These are phyloP conservation scores for Enteromius fasciolatus DNA, from an alignment of 2,797 vertebrate species.

Conservation along the genomic window DNA sequence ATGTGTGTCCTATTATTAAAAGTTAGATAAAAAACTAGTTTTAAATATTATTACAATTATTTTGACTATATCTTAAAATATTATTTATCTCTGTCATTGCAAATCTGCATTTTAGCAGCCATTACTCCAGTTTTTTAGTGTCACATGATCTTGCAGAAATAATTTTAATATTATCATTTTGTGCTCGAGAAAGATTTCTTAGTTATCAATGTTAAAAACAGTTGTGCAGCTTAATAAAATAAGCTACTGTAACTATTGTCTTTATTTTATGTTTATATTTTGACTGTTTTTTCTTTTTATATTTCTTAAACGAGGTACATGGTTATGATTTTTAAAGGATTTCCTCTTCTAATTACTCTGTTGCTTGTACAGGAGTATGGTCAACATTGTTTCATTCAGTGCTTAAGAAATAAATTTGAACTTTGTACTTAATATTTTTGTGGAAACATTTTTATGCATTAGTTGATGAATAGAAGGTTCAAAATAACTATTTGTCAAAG, in stretches of 20 bases:
- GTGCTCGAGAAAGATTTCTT: neutral
- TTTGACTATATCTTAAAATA: neutral
- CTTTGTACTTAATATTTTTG: neutral
- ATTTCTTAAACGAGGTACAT: no score
- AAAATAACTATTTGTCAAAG: neutral
- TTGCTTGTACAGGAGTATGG: no score
- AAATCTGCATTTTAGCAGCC: neutral
- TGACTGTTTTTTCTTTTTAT: no score
- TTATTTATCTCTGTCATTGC: neutral
- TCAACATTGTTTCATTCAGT: no score
- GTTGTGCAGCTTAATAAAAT: neutral
- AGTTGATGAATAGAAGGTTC: neutral
- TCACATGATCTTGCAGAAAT: neutral
- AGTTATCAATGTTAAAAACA: neutral
- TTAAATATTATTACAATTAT: neutral
- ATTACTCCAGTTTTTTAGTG: neutral
- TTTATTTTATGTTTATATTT: no score
- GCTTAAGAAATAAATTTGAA: no score
- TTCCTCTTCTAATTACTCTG: no score
- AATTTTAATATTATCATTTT: neutral
- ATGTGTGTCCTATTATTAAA: no score
- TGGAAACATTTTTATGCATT: no score
- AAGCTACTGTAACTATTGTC: no score
- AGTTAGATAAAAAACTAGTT: neutral
- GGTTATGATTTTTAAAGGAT: no score